phyloP scores from a whole-genome alignment of 2,113 vertebrate genomes.

The Paedocypris sp. region DNA sequence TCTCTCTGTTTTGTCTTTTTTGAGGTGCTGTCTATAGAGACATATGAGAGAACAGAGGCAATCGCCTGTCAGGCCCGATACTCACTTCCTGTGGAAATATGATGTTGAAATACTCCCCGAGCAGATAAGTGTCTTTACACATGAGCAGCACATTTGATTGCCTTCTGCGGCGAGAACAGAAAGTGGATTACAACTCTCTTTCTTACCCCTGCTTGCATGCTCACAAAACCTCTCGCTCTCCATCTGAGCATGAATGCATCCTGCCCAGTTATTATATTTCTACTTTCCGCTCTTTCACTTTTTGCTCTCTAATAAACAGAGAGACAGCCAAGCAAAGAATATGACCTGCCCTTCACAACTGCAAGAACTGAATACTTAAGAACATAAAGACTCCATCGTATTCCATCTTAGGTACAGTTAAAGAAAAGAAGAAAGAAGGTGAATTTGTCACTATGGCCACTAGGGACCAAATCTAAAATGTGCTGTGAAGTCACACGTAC shows the following conservation, averaged over 20 bases:
- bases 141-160: constrained; percentile 68
- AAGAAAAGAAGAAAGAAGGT: too few relatives aligned
- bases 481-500: too few relatives aligned
- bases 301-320: constrained; percentile 12
- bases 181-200: constrained; percentile 49
- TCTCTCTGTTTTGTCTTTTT: constrained; percentile 14
- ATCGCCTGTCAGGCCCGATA: constrained; percentile 62
- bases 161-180: constrained; percentile 54
- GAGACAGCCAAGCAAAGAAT: constrained; percentile 40
- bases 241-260: constrained; percentile 16
- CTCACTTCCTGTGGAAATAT: constrained; percentile 61
- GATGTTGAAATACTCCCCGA: constrained; percentile 63
- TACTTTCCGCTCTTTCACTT: neutral
- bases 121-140: constrained; percentile 69
- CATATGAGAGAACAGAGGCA: constrained; percentile 59
- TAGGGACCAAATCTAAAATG: too few relatives aligned
- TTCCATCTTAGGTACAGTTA: neutral
- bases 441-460: too few relatives aligned
- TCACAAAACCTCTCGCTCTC: neutral
- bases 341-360: constrained; percentile 25
- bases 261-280: constrained; percentile 4
- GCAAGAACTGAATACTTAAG: neutral
- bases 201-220: constrained; percentile 45
- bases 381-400: neutral
- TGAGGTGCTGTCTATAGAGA: constrained; percentile 56